Evolutionary conservation across 2,888 invertebrate genomes (phyloP), one percentile per base, ranked within the genome.

Genomic region (Drosophila austrosaltans): DNA sequence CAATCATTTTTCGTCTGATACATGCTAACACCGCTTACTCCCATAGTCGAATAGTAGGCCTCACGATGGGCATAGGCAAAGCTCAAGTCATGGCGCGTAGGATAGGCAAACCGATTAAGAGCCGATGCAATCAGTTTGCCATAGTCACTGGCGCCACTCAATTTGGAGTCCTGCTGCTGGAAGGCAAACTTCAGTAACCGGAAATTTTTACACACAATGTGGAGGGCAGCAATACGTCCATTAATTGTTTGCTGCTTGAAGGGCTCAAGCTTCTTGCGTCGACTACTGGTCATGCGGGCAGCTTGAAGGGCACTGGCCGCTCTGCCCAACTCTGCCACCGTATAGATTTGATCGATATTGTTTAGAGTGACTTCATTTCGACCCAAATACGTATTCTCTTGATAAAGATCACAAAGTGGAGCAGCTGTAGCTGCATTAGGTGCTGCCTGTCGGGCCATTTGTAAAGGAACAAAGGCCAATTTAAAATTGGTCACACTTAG

Each of bases 401-500:
- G 93, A 69, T 87, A 85, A 16, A 89, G 61, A 61, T 87, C 87
- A 4, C 78, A 75, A 20, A 69, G 61, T 0, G 86, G 75, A 3
- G 81, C 65, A 25, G 59, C 5, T 3, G 75, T 28, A 1, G 67
- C n/a, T 30, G 54, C 2, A 28, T n/a, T 54, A 3, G 54, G 28
- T 7, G 30, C 30, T 3, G 57, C 36, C 57, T 57, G 57, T 75
- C 75, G 30, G 22, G 48, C 48, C 48, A 48, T 48, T 48, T 87
- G 85, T 16, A 89, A 64, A 0, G 97, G 96, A 65, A 97, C 95
- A 93, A 98, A 98, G 32, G 97, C 96, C 36, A 99, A 93, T 93
- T 97, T 97, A 92, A 98, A 98, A 93, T 98, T 98, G 69, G 98
- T 98, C 72, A 98, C 95, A 90, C 96, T 96, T 69, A 99, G 93